Conservation (phyloP, 2,113 vertebrate genomes). For the Poecile atricapillus region DNA sequence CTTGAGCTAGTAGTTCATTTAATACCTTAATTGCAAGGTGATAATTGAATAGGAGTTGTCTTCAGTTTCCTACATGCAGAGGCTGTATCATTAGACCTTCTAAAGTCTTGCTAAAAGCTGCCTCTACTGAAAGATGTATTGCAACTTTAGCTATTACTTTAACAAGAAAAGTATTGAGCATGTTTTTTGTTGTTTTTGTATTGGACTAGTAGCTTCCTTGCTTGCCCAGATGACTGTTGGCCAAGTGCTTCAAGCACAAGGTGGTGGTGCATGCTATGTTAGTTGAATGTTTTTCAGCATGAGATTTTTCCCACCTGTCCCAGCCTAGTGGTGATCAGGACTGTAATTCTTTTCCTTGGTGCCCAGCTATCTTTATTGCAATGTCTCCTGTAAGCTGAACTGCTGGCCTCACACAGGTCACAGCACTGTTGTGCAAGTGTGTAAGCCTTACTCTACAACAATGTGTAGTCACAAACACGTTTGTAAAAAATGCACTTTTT, state of each 20-base stretch:
- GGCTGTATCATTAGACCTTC: background rate
- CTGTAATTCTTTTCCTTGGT: background rate
- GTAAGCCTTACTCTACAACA: background rate
- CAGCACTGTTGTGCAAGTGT: background rate
- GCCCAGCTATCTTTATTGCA: background rate
- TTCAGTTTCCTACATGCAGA: background rate
- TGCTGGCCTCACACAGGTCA: background rate
- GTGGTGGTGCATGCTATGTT: accelerated
- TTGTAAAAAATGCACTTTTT: background rate
- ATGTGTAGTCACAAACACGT: background rate
- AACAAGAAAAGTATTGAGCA: background rate
- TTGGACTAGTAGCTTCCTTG: background rate
- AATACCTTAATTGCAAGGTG: constrained; percentile 27
- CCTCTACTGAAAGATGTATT: background rate
- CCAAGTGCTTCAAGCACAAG: background rate
- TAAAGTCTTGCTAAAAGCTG: background rate
- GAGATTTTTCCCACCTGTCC: background rate
- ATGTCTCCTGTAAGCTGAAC: background rate
- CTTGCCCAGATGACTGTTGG: background rate
- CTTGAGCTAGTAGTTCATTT: background rate
- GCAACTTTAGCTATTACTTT: background rate
- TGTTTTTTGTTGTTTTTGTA: background rate
- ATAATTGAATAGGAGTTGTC: constrained; percentile 10
- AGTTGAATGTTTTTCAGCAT: background rate
- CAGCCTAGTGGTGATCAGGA: background rate